Conservation (phyloP, 2,113 vertebrate genomes). For the Salvelinus namaycush region DNA sequence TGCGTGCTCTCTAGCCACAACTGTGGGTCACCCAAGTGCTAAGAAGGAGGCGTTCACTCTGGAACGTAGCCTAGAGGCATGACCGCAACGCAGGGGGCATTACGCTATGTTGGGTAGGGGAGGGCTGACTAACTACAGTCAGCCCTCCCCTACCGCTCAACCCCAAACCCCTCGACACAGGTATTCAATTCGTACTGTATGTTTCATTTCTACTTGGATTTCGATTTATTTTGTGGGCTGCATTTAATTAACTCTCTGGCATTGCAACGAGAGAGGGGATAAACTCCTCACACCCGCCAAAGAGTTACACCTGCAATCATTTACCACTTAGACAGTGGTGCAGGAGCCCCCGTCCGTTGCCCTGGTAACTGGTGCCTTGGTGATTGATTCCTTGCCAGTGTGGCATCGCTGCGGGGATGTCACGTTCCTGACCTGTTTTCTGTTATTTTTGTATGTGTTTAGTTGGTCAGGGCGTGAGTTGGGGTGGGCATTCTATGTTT, state of each 20-base stretch:
- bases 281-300: constrained; percentile 84
- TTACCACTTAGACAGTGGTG: constrained; percentile 90
- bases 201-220: constrained; percentile 91
- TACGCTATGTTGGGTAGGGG: neutral
- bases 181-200: constrained; percentile 92
- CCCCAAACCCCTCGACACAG: constrained; percentile 73
- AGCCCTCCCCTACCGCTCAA: no score
- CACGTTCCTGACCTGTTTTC: no score
- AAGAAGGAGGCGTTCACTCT: neutral
- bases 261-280: constrained; percentile 82
- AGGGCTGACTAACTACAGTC: constrained; percentile 23
- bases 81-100: neutral
- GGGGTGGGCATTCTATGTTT: no score
- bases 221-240: constrained; percentile 92
- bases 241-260: constrained; percentile 97
- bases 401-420: constrained; percentile 92
- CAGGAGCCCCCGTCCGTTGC: constrained; percentile 86
- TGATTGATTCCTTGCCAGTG: constrained; percentile 96
- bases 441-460: no score
- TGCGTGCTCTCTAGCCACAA: neutral
- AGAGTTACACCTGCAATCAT: constrained; percentile 87
- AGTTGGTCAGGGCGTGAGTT: no score
- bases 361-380: constrained; percentile 84
- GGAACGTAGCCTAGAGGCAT: neutral
- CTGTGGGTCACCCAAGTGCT: neutral